Base-by-base conservation (phyloP, 2,888 invertebrate species). In the Watsonalla cultraria region DNA sequence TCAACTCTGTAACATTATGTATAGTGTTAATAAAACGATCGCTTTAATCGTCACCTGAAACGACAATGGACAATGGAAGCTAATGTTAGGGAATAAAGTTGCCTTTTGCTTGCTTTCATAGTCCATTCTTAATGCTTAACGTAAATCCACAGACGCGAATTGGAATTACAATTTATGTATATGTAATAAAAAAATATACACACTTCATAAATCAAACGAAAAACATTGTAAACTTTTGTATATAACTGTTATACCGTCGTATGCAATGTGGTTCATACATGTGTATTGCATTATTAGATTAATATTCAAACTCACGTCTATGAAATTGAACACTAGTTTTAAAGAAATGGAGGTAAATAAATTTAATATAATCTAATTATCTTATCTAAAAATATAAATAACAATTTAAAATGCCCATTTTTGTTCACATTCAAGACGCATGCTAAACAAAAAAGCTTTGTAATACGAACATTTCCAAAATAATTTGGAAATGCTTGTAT, bases 1-100 rank as follows among this genome's bases (percentile, higher is more conserved):
- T 91, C 51, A 94, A 90, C 74, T 95, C 96, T 96, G 91, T 7
- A 91, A 89, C 6, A 57, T 60, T 52, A 54, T n/a, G 55, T 51
- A 45, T 34, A 5, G 33, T 2, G 15, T 56, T 50, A 54, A 53
- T 46, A 53, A 46, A 37, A 11, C 46, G 13, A 54, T 7, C n/a
- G 35, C 24, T 24, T 24, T 24, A 24, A 24, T 24, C 24, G 24
- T 24, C 24, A 24, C 24, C 24, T 24, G 24, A 24, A 24, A 24
- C 24, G 24, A 13, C 8, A 35, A 35, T 48, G n/a, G 35, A 48
- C 13, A 48, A 13, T 48, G 13, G 11, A 48, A 13, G 37, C 8
- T 48, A 48, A 24, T 4, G 42, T 11, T 4, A 11, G 5, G 11
- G 9, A 42, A 42, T 42, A 42, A 7, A 11, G 42, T 42, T 11